A percentile compares a stretch with the other conserved stretches of the same genome.
Conservation (phyloP, 2,113 vertebrate species). For the Abramis brama region DNA sequence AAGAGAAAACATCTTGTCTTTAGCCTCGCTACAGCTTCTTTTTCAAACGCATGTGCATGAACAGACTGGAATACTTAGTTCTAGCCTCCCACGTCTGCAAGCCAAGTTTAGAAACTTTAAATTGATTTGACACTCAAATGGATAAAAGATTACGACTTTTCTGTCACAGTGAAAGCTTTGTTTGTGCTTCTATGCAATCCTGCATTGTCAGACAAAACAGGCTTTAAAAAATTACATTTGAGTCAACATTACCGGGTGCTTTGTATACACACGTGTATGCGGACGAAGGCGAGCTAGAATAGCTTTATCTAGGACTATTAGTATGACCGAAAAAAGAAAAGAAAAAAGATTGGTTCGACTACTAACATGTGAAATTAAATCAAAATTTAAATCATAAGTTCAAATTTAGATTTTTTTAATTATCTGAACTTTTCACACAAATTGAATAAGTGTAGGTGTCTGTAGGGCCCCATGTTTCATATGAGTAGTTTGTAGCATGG, state of each 20-base stretch:
- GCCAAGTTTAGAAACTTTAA: conserved; percentile 23
- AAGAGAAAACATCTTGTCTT: neutral
- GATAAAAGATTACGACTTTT: conserved; percentile 5
- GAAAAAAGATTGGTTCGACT: too few species aligned
- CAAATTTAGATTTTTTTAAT: too few species aligned
- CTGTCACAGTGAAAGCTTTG: neutral
- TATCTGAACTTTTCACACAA: too few species aligned
- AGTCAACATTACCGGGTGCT: too few species aligned
- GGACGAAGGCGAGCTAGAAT: too few species aligned
- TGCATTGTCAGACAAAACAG: conserved; percentile 15
- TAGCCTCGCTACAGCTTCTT: neutral
- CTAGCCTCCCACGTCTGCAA: conserved; percentile 8
- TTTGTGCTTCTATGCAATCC: conserved; percentile 4
- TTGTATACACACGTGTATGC: too few species aligned
- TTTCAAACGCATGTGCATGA: neutral
- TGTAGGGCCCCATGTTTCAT: neutral
- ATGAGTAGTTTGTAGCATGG: neutral
- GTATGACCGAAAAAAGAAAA: too few species aligned
- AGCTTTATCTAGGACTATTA: too few species aligned
- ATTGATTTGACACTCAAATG: conserved; percentile 17
- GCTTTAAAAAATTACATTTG: neutral
- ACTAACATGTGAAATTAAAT: too few species aligned
- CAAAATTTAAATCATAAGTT: too few species aligned
- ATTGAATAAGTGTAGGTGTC: neutral
- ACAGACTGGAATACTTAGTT: neutral